These are phyloP conservation scores for Ammodytes marinus DNA, from an alignment of 2,113 vertebrate genomes.

Conservation along the genomic window DNA sequence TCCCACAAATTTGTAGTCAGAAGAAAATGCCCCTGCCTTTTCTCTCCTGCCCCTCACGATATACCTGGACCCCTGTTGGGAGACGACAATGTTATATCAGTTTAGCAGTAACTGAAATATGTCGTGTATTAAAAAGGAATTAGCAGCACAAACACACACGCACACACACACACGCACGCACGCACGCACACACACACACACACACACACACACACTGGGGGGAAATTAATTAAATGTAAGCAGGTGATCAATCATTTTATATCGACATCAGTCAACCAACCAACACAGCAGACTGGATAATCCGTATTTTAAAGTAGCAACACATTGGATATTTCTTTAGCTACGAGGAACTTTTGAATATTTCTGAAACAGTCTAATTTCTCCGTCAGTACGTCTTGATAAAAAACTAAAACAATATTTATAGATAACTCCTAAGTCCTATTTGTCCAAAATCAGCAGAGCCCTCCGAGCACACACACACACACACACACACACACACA, in stretches of 20 bases:
- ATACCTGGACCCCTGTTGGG: neutral
- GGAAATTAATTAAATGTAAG: neutral
- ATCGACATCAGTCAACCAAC: neutral
- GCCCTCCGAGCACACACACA: no score
- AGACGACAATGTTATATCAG: slow-evolving; percentile 4
- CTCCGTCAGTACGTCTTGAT: no score
- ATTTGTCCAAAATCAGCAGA: no score
- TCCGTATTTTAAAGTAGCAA: neutral
- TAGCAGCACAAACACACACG: slow-evolving; percentile 29
- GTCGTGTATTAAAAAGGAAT: slow-evolving; percentile 67
- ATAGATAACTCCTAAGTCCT: no score
- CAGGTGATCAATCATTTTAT: neutral
- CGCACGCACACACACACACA: no score
- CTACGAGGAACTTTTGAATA: no score
- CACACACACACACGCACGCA: no score
- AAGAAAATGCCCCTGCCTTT: neutral
- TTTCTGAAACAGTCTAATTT: no score
- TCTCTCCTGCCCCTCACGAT: neutral
- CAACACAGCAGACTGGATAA: neutral
- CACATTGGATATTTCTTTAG: no score
- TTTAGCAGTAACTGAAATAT: slow-evolving; percentile 12
- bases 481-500: no score
- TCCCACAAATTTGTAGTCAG: neutral
- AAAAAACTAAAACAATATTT: no score
- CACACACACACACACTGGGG: no score